phyloP scores from a whole-genome alignment of 2,888 invertebrate genomes.

The Phaedon cochleariae region DNA sequence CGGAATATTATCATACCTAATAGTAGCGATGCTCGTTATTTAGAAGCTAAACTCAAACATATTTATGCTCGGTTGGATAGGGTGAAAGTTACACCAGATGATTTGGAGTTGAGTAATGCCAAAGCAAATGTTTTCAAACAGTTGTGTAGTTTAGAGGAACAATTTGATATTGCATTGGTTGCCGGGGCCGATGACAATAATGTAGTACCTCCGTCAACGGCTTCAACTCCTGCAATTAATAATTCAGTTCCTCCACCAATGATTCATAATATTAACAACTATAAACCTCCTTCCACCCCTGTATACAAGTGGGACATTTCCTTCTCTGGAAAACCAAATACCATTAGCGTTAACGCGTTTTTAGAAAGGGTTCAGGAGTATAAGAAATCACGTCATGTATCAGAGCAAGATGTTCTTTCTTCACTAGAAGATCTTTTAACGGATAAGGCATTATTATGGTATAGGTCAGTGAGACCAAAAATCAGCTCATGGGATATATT shows the following conservation, averaged over 20 bases:
- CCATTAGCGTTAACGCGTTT: neutral
- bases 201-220: too few relatives aligned
- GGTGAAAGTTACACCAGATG: neutral
- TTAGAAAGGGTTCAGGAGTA: neutral
- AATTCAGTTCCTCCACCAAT: neutral
- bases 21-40: too few relatives aligned
- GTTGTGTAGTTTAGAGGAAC: neutral
- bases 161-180: too few relatives aligned
- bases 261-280: neutral
- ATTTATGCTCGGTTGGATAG: too few relatives aligned
- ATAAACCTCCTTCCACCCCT: neutral
- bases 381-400: neutral
- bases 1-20: too few relatives aligned
- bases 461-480: too few relatives aligned
- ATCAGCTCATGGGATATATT: too few relatives aligned
- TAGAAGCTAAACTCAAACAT: too few relatives aligned
- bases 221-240: neutral
- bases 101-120: neutral
- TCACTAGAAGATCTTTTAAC: neutral
- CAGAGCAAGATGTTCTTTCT: neutral
- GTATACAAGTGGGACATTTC: neutral
- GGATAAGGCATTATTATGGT: too few relatives aligned
- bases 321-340: neutral
- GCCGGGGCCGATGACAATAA: neutral
- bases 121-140: neutral